Evolutionary conservation across 2,888 invertebrate genomes (phyloP).

Genomic region (Synanthedon vespiformis): DNA sequence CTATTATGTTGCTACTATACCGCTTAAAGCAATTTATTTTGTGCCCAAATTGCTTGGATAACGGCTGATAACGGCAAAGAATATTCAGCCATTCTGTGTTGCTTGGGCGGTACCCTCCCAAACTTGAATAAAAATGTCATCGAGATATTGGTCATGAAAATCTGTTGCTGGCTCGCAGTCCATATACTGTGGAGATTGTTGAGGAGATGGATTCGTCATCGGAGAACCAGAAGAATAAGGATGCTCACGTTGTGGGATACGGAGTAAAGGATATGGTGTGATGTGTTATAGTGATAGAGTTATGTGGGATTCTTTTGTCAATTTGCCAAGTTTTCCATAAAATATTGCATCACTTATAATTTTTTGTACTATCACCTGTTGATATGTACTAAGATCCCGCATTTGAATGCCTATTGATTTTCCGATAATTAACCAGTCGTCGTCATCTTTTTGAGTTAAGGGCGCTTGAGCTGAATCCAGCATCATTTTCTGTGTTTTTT

Average conservation of each 20-base stretch:
- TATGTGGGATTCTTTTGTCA: constrained; percentile 1
- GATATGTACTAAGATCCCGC: background rate
- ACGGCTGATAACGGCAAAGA: too few relatives aligned
- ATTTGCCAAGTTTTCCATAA: constrained; percentile 4
- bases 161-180: too few relatives aligned
- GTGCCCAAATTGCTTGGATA: too few relatives aligned
- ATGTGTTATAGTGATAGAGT: background rate
- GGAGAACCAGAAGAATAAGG: background rate
- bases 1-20: too few relatives aligned
- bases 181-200: background rate
- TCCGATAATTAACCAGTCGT: background rate
- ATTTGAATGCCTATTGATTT: background rate
- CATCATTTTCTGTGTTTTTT: background rate
- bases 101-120: too few relatives aligned
- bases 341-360: constrained; percentile 4
- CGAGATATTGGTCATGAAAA: too few relatives aligned
- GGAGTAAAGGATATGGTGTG: background rate
- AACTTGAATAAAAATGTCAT: too few relatives aligned
- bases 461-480: background rate
- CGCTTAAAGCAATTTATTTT: too few relatives aligned
- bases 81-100: too few relatives aligned
- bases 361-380: constrained; percentile 2
- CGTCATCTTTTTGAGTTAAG: background rate
- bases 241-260: background rate
- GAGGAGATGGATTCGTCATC: background rate